Evolutionary conservation across 2,113 vertebrate species (phyloP).

Genomic region (Phyllostomus discolor): DNA sequence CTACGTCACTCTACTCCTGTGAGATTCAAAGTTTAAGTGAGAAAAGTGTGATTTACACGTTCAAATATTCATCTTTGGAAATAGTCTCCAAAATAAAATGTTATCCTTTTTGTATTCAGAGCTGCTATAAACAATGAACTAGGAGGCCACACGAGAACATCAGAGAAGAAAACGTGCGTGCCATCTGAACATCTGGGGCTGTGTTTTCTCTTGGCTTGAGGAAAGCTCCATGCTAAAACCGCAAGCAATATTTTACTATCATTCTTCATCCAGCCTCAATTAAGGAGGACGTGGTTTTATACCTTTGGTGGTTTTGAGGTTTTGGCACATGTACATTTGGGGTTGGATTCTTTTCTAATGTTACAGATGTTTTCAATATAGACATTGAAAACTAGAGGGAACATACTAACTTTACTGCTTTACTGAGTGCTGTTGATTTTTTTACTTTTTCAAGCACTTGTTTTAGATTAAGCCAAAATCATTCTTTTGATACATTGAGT

Average conservation of each 20-base stretch:
- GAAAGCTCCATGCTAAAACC: conserved; percentile 41
- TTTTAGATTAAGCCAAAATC: conserved; percentile 39
- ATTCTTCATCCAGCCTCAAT: conserved; percentile 61
- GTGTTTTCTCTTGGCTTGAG: conserved; percentile 26
- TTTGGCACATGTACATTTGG: conserved; percentile 35
- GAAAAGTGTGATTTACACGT: neutral
- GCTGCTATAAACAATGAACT: conserved; percentile 35
- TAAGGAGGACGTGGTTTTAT: conserved; percentile 58
- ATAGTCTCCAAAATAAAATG: conserved; percentile 21
- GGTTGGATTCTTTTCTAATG: conserved; percentile 11
- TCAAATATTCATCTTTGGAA: neutral
- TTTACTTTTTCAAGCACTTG: conserved; percentile 30
- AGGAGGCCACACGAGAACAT: conserved; percentile 9
- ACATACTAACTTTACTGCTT: conserved; percentile 38
- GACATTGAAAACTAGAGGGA: conserved; percentile 44
- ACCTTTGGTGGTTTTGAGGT: conserved; percentile 66
- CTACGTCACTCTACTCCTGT: neutral
- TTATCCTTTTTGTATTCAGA: conserved; percentile 26
- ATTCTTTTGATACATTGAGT: neutral
- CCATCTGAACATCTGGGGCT: conserved; percentile 58
- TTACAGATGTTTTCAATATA: conserved; percentile 56
- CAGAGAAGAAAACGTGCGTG: neutral
- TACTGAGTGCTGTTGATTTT: conserved; percentile 30
- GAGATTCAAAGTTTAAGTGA: conserved; percentile 13
- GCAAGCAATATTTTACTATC: conserved; percentile 47